These are phyloP conservation scores for Nycticebus coucang DNA, from an alignment of 2,113 vertebrate genomes.

Conservation along the genomic window DNA sequence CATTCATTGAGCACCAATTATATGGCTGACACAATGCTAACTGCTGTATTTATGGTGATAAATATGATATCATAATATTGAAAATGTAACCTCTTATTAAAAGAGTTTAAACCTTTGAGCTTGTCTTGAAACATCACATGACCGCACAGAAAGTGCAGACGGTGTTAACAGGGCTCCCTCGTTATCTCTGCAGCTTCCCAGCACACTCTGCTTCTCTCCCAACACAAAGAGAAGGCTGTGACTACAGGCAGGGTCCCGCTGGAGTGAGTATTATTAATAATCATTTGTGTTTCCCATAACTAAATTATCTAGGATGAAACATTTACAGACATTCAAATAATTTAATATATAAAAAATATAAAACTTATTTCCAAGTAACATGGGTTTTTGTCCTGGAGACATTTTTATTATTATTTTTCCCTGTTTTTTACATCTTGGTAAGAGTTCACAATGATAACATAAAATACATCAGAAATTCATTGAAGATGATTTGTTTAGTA, in stretches of 20 bases:
- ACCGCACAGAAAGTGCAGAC: background rate
- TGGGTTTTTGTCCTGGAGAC: background rate
- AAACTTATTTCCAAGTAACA: background rate
- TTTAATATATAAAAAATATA: background rate
- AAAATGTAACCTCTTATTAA: background rate
- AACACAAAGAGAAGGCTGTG: background rate
- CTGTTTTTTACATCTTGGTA: background rate
- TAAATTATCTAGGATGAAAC: background rate
- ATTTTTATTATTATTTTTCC: background rate
- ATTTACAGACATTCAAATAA: background rate
- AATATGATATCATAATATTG: background rate
- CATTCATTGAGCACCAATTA: background rate
- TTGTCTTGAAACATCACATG: background rate
- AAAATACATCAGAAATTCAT: background rate
- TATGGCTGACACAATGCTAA: background rate
- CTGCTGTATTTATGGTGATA: background rate
- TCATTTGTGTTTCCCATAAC: background rate
- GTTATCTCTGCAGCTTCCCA: background rate
- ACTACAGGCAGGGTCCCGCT: background rate
- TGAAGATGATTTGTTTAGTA: background rate
- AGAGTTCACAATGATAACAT: background rate
- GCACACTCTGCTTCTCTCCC: background rate
- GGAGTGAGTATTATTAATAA: background rate
- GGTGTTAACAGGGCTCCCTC: background rate
- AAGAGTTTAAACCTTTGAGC: background rate